These are phyloP conservation scores for Mesorhabditis spiculigera DNA, from an alignment of 2,888 invertebrate genomes.

Conservation along the genomic window DNA sequence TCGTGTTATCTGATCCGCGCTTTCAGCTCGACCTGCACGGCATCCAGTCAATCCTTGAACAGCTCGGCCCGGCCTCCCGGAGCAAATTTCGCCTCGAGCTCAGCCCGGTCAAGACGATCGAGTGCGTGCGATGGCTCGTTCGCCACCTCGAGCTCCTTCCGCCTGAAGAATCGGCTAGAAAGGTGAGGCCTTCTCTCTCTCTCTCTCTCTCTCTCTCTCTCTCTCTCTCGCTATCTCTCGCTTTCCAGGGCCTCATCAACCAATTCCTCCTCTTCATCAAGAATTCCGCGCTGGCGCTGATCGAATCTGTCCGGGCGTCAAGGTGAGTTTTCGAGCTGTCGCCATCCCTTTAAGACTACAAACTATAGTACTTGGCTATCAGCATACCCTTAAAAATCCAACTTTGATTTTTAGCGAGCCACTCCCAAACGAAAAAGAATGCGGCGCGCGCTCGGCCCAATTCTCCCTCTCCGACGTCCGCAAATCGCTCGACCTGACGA, in stretches of 20 bases:
- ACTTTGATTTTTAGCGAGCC: constrained; percentile 23
- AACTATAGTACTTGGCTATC: not conserved
- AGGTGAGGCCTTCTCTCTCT: not conserved
- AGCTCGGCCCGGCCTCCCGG: not conserved
- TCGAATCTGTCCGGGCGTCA: constrained; percentile 35
- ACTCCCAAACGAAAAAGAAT: constrained; percentile 27
- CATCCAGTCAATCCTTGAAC: not conserved
- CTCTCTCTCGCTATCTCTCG: not conserved
- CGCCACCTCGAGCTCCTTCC: constrained; percentile 40
- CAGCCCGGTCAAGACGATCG: constrained; percentile 21
- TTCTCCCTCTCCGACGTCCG: constrained; percentile 36
- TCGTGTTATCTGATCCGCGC: not conserved
- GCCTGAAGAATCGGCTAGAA: constrained; percentile 21
- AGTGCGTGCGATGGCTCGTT: constrained; percentile 33
- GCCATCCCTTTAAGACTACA: not conserved
- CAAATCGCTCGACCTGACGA: constrained; percentile 32
- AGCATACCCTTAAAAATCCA: not conserved
- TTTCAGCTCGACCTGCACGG: not conserved
- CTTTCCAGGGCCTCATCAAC: constrained; percentile 34
- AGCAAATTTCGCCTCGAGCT: constrained; percentile 16
- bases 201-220: too few species aligned
- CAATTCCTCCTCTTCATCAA: constrained; percentile 48
- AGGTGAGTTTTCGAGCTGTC: constrained; percentile 17
- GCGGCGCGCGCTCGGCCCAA: constrained; percentile 22
- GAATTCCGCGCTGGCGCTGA: constrained; percentile 42